These are phyloP conservation scores for Hemicentrotus pulcherrimus DNA, from an alignment of 35 echinoderm and acorn worm species.

Conservation along the genomic window DNA sequence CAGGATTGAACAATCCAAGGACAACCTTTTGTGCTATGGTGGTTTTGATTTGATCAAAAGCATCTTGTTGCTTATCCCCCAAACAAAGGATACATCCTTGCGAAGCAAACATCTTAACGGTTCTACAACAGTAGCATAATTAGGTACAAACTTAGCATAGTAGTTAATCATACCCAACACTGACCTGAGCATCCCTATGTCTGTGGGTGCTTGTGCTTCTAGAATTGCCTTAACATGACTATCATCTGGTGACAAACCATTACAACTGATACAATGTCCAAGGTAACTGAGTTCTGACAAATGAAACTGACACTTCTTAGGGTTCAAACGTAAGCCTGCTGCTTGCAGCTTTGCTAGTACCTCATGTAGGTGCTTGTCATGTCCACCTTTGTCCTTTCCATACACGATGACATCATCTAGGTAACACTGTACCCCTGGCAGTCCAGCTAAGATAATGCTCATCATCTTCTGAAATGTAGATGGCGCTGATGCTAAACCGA, in stretches of 20 bases:
- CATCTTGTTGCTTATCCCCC: too few relatives aligned
- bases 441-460: slow-evolving; percentile 47
- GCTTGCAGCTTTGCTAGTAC: slow-evolving; percentile 53
- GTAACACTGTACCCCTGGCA: slow-evolving; percentile 64
- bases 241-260: slow-evolving; percentile 47
- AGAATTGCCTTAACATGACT: slow-evolving; percentile 9
- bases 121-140: slow-evolving; percentile 69
- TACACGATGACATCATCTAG: slow-evolving; percentile 78
- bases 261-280: slow-evolving; percentile 44
- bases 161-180: slow-evolving; percentile 46
- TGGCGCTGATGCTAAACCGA: slow-evolving; percentile 72
- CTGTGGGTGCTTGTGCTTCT: slow-evolving; percentile 39
- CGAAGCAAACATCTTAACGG: slow-evolving; percentile 50
- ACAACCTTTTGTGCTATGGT: too few relatives aligned
- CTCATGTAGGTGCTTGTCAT: slow-evolving; percentile 37
- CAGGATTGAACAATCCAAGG: too few relatives aligned
- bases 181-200: not conserved
- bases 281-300: slow-evolving; percentile 44
- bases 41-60: too few relatives aligned
- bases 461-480: slow-evolving; percentile 65
- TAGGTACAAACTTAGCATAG: slow-evolving; percentile 67
- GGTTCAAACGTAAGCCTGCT: slow-evolving; percentile 59
- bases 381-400: slow-evolving; percentile 57
- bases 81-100: slow-evolving; percentile 31
- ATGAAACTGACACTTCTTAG: slow-evolving; percentile 65